These are phyloP conservation scores for Corbicula japonica DNA, from an alignment of 2,888 invertebrate species.

Conservation along the genomic window DNA sequence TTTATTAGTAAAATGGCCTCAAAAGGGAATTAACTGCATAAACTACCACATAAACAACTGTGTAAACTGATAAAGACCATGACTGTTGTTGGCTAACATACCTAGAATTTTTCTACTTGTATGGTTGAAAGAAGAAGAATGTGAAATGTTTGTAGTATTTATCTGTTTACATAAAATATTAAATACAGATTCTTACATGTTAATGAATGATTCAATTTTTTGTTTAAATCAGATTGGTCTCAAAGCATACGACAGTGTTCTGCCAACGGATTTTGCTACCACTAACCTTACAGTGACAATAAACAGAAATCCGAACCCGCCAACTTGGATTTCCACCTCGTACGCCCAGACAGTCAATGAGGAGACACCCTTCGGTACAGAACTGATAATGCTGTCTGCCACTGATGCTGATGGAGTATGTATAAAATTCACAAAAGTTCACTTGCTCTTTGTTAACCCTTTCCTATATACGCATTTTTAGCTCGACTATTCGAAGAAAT, in stretches of 20 bases:
- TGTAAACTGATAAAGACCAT: too few relatives aligned
- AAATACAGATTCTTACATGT: not conserved
- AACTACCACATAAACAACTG: too few relatives aligned
- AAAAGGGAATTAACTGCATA: too few relatives aligned
- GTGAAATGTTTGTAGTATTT: not conserved
- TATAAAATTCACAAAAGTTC: conserved; percentile 6
- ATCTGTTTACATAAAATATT: too few relatives aligned
- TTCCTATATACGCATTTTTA: too few relatives aligned
- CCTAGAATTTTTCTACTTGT: not conserved
- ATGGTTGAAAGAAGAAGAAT: not conserved
- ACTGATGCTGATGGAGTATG: conserved; percentile 81
- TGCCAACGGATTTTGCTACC: conserved; percentile 64
- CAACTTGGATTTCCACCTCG: conserved; percentile 58
- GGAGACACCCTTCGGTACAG: conserved; percentile 69
- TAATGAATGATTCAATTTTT: not conserved
- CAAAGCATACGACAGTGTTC: conserved; percentile 71
- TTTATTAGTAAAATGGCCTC: too few relatives aligned
- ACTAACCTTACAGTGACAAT: conserved; percentile 79
- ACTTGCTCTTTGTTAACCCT: too few relatives aligned
- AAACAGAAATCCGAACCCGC: conserved; percentile 78
- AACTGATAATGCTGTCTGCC: conserved; percentile 72
- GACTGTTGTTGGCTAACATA: too few relatives aligned
- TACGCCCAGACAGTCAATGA: conserved; percentile 76
- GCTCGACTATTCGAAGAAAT: too few relatives aligned
- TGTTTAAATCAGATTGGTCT: conserved; percentile 75